Conservation (phyloP, 2,797 vertebrate species). For the Cyprinodon diabolis region DNA sequence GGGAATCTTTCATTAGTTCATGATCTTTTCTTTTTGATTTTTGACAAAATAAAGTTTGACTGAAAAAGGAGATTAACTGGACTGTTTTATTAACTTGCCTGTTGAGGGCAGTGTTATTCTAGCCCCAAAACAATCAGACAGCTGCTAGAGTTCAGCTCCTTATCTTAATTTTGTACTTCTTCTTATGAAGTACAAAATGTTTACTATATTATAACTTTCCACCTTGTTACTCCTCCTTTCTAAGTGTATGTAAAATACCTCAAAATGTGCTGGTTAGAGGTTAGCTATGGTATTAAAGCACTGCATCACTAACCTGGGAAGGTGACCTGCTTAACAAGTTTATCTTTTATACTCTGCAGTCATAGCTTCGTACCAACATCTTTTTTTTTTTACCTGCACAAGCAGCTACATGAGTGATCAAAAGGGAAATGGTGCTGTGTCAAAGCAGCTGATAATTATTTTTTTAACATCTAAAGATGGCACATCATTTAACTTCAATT, state of each 20-base stretch:
- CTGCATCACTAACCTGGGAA: background rate
- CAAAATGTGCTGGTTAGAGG: too few species aligned
- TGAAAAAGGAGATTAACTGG: slow-evolving; percentile 21
- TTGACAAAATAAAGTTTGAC: slow-evolving; percentile 68
- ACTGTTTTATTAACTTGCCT: slow-evolving; percentile 42
- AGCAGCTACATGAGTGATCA: background rate
- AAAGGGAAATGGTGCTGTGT: background rate
- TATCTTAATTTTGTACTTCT: background rate
- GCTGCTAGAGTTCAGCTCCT: background rate
- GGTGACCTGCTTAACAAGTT: background rate
- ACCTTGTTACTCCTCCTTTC: background rate
- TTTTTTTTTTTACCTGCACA: background rate
- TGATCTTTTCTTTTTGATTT: slow-evolving; percentile 42
- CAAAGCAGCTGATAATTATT: background rate
- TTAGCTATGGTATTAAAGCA: background rate
- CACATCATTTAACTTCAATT: background rate
- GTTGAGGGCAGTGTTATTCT: slow-evolving; percentile 67
- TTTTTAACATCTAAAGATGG: background rate
- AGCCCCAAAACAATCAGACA: slow-evolving; percentile 14
- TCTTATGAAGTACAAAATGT: slow-evolving; percentile 1
- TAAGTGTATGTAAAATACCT: background rate
- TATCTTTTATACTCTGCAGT: background rate
- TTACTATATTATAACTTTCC: background rate
- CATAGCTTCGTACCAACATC: background rate
- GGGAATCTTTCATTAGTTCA: slow-evolving; percentile 40